Evolutionary conservation across 2,888 invertebrate species (phyloP).

Genomic region (Mythimna lalbum): DNA sequence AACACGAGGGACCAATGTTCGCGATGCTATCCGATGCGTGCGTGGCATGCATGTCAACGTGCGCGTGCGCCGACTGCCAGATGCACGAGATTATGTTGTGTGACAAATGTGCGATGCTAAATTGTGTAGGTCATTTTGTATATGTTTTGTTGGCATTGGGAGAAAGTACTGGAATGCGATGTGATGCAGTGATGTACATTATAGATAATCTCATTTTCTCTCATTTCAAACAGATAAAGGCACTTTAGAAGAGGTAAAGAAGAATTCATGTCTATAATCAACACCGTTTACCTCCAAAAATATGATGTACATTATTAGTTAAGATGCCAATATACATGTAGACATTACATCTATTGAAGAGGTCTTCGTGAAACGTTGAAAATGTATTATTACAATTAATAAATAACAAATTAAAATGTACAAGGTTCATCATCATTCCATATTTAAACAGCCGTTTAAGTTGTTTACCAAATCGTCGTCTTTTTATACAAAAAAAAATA

Average conservation of each 20-base stretch:
- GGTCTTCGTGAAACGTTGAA: not conserved
- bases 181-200: not conserved
- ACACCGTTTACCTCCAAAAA: not conserved
- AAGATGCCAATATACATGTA: not conserved
- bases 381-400: not conserved
- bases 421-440: not conserved
- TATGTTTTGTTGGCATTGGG: conserved; percentile 37
- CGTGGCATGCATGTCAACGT: conserved; percentile 78
- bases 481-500: not conserved
- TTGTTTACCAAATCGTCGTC: not conserved
- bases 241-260: not conserved
- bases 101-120: conserved; percentile 72
- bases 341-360: not conserved
- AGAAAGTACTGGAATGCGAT: conserved; percentile 26
- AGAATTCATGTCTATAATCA: not conserved
- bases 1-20: conserved; percentile 66
- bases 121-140: conserved; percentile 56
- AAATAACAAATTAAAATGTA: not conserved
- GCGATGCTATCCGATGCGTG: conserved; percentile 73
- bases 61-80: conserved; percentile 75
- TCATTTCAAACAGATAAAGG: not conserved
- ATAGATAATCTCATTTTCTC: no score
- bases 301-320: not conserved
- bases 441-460: not conserved
- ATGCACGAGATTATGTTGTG: conserved; percentile 72